A percentile compares a stretch with the other conserved stretches of the same genome.
phyloP scores from a whole-genome alignment of 2,888 invertebrate genomes.

The Amblyjoppa proteus region DNA sequence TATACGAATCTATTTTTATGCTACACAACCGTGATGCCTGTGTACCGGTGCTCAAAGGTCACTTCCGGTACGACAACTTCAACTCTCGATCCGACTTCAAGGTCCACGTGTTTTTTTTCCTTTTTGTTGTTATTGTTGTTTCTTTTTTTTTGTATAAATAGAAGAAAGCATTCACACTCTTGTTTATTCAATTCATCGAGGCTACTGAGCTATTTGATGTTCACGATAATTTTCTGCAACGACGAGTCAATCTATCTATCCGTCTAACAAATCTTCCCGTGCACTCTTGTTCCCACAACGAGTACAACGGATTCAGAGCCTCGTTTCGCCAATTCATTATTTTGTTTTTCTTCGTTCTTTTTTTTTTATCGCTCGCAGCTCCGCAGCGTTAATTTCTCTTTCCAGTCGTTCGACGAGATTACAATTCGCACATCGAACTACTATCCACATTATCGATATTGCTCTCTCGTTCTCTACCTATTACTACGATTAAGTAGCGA shows the following conservation, averaged over 20 bases:
- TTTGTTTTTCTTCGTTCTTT: background rate
- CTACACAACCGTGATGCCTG: conserved; percentile 64
- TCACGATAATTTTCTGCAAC: conserved; percentile 29
- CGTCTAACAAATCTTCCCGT: background rate
- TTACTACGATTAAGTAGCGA: conserved; percentile 61
- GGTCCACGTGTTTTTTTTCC: conserved; percentile 37
- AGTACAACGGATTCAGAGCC: conserved; percentile 35
- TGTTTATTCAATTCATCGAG: conserved; percentile 42
- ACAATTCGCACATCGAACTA: conserved; percentile 18
- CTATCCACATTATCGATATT: conserved; percentile 60
- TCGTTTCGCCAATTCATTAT: background rate
- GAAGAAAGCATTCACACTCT: conserved; percentile 53
- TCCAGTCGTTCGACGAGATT: conserved; percentile 19
- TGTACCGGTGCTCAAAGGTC: conserved; percentile 66
- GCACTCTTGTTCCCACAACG: conserved; percentile 32
- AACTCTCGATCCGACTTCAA: conserved; percentile 50
- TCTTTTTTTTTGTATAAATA: conserved; percentile 56
- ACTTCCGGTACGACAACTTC: conserved; percentile 62
- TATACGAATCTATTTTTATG: conserved; percentile 70
- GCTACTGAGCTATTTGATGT: conserved; percentile 28
- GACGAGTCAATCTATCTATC: conserved; percentile 29
- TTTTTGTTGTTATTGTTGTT: conserved; percentile 23
- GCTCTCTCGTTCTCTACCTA: conserved; percentile 34
- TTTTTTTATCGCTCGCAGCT: conserved; percentile 15
- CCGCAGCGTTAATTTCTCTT: background rate